A percentile compares a stretch with the other conserved stretches of the same genome.
Conservation (phyloP, 2,113 vertebrate species). For the Elephas maximus region DNA sequence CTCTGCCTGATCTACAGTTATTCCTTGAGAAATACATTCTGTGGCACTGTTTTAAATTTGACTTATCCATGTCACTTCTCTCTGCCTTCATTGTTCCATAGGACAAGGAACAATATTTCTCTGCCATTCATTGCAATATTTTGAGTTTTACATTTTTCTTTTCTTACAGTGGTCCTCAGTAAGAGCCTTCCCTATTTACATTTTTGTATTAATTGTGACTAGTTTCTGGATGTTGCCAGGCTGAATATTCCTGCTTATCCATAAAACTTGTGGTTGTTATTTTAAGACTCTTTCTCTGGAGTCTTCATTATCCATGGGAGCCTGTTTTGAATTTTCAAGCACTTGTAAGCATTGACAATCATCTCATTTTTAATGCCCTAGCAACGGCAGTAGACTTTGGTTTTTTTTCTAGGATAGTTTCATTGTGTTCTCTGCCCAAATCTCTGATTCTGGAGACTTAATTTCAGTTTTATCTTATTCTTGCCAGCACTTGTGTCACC, state of each 20-base stretch:
- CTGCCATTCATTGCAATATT: not conserved
- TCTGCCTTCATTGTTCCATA: slow-evolving; percentile 8
- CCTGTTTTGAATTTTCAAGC: not conserved
- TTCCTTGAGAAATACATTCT: slow-evolving; percentile 59
- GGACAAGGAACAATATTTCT: not conserved
- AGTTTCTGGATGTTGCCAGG: not conserved
- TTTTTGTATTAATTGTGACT: not conserved
- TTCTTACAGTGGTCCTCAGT: not conserved
- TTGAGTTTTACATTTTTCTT: not conserved
- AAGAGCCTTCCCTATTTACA: not conserved
- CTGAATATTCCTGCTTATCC: not conserved
- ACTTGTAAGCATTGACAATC: not conserved
- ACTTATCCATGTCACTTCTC: slow-evolving; percentile 15
- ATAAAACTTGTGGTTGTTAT: not conserved
- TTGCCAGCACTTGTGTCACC: not conserved
- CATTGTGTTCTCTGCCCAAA: slow-evolving; percentile 1
- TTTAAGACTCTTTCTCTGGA: slow-evolving; percentile 24
- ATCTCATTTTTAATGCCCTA: not conserved
- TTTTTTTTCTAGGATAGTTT: slow-evolving; percentile 58
- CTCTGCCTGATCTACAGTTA: not conserved
- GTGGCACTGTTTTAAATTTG: slow-evolving; percentile 57
- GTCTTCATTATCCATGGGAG: not conserved
- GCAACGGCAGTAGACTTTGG: not conserved
- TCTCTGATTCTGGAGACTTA: not conserved
- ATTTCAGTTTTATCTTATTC: slow-evolving; percentile 19